Conservation (phyloP, 1,140 invertebrate species). For the Caenorhabditis remanei region DNA sequence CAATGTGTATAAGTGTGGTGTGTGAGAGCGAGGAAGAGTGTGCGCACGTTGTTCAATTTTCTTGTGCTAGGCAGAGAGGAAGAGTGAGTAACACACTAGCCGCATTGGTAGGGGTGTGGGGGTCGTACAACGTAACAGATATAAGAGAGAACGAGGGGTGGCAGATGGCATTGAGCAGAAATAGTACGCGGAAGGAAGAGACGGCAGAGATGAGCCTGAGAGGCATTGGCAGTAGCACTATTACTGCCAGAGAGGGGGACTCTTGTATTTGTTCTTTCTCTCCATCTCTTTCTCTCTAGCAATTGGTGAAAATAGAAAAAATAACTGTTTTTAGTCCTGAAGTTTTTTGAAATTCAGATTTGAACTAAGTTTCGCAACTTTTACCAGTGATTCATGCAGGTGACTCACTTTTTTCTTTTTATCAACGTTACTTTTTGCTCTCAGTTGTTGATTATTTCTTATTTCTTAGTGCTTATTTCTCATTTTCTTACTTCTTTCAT, state of each 20-base stretch:
- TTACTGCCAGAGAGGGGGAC: neutral
- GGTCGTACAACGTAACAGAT: conserved; percentile 41
- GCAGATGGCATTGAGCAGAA: conserved; percentile 14
- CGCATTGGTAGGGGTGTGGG: neutral
- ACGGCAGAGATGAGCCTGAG: neutral
- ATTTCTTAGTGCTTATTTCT: neutral
- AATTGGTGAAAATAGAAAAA: neutral
- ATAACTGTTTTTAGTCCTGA: neutral
- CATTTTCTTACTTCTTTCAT: neutral
- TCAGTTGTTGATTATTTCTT: neutral
- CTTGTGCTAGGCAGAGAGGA: neutral
- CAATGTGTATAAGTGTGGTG: no score
- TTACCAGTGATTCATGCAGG: neutral
- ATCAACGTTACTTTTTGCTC: neutral
- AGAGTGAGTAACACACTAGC: conserved; percentile 41
- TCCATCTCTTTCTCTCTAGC: no score
- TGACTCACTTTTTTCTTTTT: neutral
- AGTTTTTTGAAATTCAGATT: no score
- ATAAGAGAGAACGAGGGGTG: neutral
- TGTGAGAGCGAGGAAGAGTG: no score
- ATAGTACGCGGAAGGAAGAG: neutral
- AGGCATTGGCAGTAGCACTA: conserved; percentile 37
- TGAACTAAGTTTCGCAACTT: neutral
- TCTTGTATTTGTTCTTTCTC: conserved; percentile 23
- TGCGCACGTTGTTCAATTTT: neutral